Percentiles rank a stretch among this genome's conserved stretches.
Conservation (phyloP, 1,140 invertebrate species). For the Halictus rubicundus region DNA sequence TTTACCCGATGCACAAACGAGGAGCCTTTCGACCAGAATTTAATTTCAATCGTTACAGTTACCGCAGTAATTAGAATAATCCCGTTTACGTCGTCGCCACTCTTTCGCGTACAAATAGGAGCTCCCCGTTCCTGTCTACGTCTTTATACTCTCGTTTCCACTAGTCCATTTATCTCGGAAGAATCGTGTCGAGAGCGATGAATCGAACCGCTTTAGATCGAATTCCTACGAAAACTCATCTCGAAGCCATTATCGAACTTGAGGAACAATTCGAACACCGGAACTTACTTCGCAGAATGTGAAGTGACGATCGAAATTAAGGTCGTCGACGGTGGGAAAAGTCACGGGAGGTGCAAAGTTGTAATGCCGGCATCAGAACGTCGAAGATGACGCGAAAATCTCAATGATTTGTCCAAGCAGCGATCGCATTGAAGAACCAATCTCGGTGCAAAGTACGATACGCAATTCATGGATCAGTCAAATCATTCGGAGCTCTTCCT, state of each 20-base stretch:
- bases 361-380: background rate
- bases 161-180: conserved; percentile 7
- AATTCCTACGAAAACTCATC: conserved; percentile 11
- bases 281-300: background rate
- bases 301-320: conserved; percentile 17
- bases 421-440: conserved; percentile 15
- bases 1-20: too few relatives aligned
- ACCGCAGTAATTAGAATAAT: conserved; percentile 1
- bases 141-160: conserved; percentile 3
- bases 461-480: too few relatives aligned
- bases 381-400: background rate
- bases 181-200: background rate
- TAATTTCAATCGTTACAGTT: background rate
- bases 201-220: conserved; percentile 15
- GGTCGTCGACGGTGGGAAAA: background rate
- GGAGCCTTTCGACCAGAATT: background rate
- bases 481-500: background rate
- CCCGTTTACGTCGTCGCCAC: background rate
- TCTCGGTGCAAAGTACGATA: background rate
- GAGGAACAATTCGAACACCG: background rate
- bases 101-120: background rate
- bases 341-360: too few relatives aligned
- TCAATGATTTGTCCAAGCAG: conserved; percentile 15
- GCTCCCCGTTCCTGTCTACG: too few relatives aligned
- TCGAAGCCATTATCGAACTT: conserved; percentile 20